phyloP scores from a whole-genome alignment of 2,797 vertebrate genomes.

The Acanthopagrus latus region DNA sequence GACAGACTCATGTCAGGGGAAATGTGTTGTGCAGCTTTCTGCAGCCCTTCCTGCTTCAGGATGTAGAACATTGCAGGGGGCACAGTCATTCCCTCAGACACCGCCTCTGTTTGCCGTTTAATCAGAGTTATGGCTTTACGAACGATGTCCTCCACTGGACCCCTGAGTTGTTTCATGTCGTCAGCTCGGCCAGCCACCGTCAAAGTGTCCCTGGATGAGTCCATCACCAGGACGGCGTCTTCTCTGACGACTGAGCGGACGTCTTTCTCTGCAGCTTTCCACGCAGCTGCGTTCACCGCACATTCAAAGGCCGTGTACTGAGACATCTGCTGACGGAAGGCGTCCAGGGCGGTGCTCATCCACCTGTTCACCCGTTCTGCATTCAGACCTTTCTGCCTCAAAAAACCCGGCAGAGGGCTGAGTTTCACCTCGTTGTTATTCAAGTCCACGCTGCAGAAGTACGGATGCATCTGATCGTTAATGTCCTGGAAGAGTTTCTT shows the following conservation, averaged over 20 bases:
- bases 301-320: constrained; percentile 77
- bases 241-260: constrained; percentile 58
- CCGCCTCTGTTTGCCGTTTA: constrained; percentile 76
- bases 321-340: constrained; percentile 78
- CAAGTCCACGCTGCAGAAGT: constrained; percentile 83
- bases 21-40: constrained; percentile 49
- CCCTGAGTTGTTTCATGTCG: constrained; percentile 67
- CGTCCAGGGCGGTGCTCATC: constrained; percentile 61
- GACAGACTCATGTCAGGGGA: constrained; percentile 76
- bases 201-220: constrained; percentile 55
- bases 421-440: constrained; percentile 73
- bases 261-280: constrained; percentile 79
- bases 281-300: constrained; percentile 56
- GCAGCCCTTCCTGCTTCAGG: constrained; percentile 78
- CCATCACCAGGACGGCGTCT: constrained; percentile 69
- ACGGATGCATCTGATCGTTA: constrained; percentile 78
- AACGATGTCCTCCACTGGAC: constrained; percentile 73
- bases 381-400: constrained; percentile 74
- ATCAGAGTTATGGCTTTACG: constrained; percentile 65
- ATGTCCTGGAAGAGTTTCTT: constrained; percentile 75
- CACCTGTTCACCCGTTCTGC: constrained; percentile 79
- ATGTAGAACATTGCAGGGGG: constrained; percentile 76
- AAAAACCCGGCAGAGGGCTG: constrained; percentile 79
- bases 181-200: constrained; percentile 82
- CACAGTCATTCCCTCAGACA: constrained; percentile 75